Percentiles rank a stretch among this genome's conserved stretches.
Conservation (phyloP, 2,113 vertebrate genomes). For the Leucoraja erinaceus region DNA sequence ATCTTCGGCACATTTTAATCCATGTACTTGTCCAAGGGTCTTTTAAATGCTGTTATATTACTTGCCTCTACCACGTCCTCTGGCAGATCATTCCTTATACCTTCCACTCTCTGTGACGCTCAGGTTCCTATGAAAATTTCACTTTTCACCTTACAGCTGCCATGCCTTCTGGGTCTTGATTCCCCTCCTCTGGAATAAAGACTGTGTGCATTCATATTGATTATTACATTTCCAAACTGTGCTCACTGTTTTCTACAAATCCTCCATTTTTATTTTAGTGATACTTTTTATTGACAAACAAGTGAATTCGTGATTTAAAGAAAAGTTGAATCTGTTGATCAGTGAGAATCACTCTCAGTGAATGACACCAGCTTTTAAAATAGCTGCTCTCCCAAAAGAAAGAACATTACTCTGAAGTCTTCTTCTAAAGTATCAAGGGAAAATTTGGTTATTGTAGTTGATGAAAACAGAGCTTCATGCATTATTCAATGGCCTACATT, state of each 20-base stretch:
- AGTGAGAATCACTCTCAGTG: background rate
- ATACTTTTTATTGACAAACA: background rate
- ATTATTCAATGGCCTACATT: slow-evolving; percentile 27
- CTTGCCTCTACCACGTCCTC: too few species aligned
- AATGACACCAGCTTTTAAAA: background rate
- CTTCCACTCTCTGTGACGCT: too few species aligned
- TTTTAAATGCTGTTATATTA: too few species aligned
- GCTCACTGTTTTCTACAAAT: background rate
- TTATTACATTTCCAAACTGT: background rate
- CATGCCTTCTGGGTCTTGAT: too few species aligned
- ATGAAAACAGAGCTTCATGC: background rate
- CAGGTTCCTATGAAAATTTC: too few species aligned
- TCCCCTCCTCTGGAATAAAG: too few species aligned
- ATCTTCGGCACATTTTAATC: too few species aligned
- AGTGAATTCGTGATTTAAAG: background rate
- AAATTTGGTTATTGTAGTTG: background rate
- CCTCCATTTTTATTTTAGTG: background rate
- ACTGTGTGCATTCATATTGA: background rate
- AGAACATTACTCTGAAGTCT: background rate
- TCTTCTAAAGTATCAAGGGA: background rate
- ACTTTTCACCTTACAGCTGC: too few species aligned
- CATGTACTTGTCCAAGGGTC: too few species aligned
- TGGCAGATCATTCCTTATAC: too few species aligned
- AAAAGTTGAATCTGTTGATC: background rate
- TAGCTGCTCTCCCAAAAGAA: background rate